Evolutionary conservation across 1,140 invertebrate species (phyloP).

Genomic region (Bilobella aurantiaca): DNA sequence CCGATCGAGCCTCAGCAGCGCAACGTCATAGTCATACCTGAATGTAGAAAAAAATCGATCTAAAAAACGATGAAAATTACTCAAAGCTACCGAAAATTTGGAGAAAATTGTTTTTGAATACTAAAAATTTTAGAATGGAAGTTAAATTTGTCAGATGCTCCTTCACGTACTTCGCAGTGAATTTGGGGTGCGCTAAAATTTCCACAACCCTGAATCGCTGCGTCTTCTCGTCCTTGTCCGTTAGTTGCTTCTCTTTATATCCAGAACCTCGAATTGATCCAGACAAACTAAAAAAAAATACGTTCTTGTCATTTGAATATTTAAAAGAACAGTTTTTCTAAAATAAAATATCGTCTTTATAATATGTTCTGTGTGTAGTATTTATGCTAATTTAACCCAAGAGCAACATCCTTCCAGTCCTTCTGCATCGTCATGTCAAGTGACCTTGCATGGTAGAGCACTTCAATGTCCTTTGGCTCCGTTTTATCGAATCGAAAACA

Average conservation of each 20-base stretch:
- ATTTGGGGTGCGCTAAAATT: constrained; percentile 23
- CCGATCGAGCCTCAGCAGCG: constrained; percentile 1
- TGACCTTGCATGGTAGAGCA: constrained; percentile 11
- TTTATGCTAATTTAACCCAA: constrained; percentile 8
- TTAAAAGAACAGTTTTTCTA: no score
- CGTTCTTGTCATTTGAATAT: no score
- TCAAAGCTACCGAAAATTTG: no score
- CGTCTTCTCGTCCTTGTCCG: constrained; percentile 21
- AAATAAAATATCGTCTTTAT: background rate
- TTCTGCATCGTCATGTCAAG: constrained; percentile 9
- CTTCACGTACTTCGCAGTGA: constrained; percentile 10
- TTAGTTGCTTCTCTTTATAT: constrained; percentile 7
- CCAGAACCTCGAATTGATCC: constrained; percentile 23
- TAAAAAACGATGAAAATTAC: no score
- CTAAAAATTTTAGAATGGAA: background rate
- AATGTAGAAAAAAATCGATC: background rate
- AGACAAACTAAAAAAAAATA: constrained; percentile 12
- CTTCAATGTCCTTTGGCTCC: constrained; percentile 8
- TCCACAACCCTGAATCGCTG: constrained; percentile 14
- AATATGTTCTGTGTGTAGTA: background rate
- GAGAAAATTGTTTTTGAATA: no score
- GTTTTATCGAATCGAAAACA: constrained; percentile 9
- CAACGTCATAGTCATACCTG: constrained; percentile 20
- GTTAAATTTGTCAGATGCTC: background rate
- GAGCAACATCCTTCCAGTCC: background rate